Conservation (phyloP, 2,113 vertebrate genomes). For the Ardeotis arabs region DNA sequence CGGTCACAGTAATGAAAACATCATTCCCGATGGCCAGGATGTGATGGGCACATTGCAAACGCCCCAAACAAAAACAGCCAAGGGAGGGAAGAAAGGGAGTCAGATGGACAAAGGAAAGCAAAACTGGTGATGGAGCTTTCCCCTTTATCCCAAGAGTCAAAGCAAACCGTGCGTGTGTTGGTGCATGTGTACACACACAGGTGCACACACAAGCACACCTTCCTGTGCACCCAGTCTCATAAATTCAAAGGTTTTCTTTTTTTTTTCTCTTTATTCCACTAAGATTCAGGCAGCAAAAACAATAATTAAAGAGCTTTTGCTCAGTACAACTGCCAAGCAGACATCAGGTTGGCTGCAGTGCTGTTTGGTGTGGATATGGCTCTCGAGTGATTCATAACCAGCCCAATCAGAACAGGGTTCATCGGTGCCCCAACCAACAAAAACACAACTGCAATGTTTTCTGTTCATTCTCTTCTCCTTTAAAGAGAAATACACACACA, state of each 20-base stretch:
- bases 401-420: conserved; percentile 50
- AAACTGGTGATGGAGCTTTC: not conserved
- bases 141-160: not conserved
- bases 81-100: not conserved
- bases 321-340: conserved; percentile 54
- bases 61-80: not conserved
- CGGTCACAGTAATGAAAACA: not conserved
- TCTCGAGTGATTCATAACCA: conserved; percentile 66
- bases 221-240: not conserved
- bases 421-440: conserved; percentile 62
- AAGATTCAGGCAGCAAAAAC: conserved; percentile 23
- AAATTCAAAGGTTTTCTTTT: not conserved
- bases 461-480: conserved; percentile 35
- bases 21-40: not conserved
- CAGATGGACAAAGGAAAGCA: not conserved
- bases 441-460: conserved; percentile 63
- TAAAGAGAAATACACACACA: conserved; percentile 46
- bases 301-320: conserved; percentile 34
- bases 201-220: accelerated
- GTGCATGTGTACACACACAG: not conserved
- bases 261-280: not conserved
- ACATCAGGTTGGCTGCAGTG: conserved; percentile 62
- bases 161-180: accelerated
- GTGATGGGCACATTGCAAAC: not conserved
- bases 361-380: conserved; percentile 53